These are phyloP conservation scores for Tanytarsus gracilentus DNA, from an alignment of 2,888 invertebrate genomes.

Conservation along the genomic window DNA sequence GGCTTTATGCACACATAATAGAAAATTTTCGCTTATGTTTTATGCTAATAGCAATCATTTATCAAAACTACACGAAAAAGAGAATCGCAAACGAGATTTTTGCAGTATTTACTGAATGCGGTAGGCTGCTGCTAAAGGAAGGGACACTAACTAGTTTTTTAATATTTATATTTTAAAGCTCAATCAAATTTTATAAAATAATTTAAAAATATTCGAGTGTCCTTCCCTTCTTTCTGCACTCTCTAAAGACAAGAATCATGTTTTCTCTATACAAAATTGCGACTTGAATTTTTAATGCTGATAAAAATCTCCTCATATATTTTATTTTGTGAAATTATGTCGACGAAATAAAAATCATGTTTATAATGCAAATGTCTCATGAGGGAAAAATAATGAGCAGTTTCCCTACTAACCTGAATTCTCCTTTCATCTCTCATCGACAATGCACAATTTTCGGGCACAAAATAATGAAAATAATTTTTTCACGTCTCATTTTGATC, in stretches of 20 bases:
- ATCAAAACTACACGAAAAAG: slow-evolving; percentile 15
- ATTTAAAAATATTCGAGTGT: neutral
- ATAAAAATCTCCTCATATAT: slow-evolving; percentile 5
- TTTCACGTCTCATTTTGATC: neutral
- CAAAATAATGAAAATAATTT: neutral
- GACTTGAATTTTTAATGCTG: slow-evolving; percentile 9
- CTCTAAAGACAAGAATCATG: neutral
- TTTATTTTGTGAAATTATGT: no score
- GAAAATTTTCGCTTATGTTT: slow-evolving; percentile 19
- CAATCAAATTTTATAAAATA: no score
- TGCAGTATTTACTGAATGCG: no score
- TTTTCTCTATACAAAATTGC: slow-evolving; percentile 14
- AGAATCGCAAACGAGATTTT: neutral
- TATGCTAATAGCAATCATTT: slow-evolving; percentile 25
- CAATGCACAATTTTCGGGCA: neutral
- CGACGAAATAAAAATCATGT: neutral
- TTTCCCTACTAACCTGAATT: slow-evolving; percentile 22
- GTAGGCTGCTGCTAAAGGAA: no score
- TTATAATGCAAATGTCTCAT: neutral
- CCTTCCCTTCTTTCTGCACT: neutral
- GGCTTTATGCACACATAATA: neutral
- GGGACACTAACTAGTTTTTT: no score
- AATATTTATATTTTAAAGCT: no score
- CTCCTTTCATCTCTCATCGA: neutral
- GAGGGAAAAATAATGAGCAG: neutral